Evolutionary conservation across 2,888 invertebrate genomes (phyloP).

Genomic region (Chloroclystis v-ata): DNA sequence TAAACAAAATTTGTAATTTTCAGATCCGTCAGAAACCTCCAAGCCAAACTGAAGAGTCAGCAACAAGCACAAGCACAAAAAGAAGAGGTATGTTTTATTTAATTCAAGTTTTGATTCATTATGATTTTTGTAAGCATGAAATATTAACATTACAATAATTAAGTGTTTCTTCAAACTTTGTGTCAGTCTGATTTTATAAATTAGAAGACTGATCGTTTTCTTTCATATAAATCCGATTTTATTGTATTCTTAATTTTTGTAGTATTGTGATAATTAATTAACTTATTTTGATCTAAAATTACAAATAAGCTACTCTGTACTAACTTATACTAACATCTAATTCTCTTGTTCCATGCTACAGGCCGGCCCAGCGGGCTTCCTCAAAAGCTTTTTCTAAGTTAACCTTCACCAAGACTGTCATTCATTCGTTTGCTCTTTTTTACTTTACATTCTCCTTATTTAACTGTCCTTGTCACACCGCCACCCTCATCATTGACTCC

Average conservation of each 20-base stretch:
- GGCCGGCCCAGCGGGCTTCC: conserved; percentile 96
- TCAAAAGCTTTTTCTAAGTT: conserved; percentile 96
- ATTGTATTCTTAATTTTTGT: no score
- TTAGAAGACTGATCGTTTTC: no score
- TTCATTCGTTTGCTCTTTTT: conserved; percentile 69
- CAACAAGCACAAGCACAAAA: conserved; percentile 88
- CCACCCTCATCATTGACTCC: conserved; percentile 53
- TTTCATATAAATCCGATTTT: not conserved
- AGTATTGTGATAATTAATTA: no score
- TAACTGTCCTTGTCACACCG: conserved; percentile 55
- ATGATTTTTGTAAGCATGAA: not conserved
- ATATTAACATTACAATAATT: not conserved
- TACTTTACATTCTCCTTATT: conserved; percentile 53
- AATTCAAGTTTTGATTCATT: not conserved
- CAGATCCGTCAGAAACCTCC: conserved; percentile 93
- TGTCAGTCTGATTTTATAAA: no score
- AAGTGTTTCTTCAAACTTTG: not conserved
- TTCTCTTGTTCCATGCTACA: conserved; percentile 66
- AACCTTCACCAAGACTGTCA: conserved; percentile 75
- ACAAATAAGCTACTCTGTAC: no score
- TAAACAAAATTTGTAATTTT: conserved; percentile 43
- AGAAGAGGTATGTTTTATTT: conserved; percentile 79
- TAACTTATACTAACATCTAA: conserved; percentile 38
- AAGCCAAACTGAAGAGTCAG: conserved; percentile 92
- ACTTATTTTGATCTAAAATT: no score